Evolutionary conservation across 1,140 invertebrate species (phyloP).

Genomic region (Neuroterus valhalla): DNA sequence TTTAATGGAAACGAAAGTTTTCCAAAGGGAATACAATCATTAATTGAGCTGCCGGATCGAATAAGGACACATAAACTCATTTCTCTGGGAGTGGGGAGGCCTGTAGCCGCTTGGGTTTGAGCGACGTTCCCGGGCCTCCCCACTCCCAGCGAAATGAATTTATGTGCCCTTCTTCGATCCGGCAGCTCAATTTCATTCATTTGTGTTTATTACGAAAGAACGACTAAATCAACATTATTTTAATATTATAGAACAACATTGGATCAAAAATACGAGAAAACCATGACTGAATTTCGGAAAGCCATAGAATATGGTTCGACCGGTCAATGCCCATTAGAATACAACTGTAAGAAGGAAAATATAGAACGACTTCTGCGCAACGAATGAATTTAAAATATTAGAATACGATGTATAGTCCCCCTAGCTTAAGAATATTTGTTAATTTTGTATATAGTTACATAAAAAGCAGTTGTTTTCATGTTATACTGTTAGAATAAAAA

Average conservation of each 20-base stretch:
- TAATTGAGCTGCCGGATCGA: no score
- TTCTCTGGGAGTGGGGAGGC: no score
- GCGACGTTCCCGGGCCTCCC: no score
- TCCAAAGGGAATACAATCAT: not conserved
- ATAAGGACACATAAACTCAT: no score
- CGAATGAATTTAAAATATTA: conserved; percentile 43
- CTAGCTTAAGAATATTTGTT: no score
- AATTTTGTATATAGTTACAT: no score
- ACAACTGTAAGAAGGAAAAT: conserved; percentile 70
- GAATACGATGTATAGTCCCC: not conserved
- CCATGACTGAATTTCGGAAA: conserved; percentile 66
- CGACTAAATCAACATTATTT: not conserved
- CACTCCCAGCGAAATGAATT: no score
- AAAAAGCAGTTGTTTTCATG: no score
- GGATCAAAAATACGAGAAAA: conserved; percentile 67
- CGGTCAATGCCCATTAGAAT: conserved; percentile 67
- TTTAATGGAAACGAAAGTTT: conserved; percentile 4
- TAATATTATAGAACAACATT: conserved; percentile 47
- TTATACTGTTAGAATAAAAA: no score
- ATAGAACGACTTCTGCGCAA: conserved; percentile 66
- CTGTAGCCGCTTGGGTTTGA: no score
- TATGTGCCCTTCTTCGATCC: no score
- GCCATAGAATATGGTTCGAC: conserved; percentile 68
- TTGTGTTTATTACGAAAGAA: conserved; percentile 2
- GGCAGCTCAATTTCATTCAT: not conserved